Percentiles rank a stretch among this genome's conserved stretches.
These are phyloP conservation scores for Papio anubis DNA, from an alignment of 2,113 vertebrate species.

Conservation along the genomic window DNA sequence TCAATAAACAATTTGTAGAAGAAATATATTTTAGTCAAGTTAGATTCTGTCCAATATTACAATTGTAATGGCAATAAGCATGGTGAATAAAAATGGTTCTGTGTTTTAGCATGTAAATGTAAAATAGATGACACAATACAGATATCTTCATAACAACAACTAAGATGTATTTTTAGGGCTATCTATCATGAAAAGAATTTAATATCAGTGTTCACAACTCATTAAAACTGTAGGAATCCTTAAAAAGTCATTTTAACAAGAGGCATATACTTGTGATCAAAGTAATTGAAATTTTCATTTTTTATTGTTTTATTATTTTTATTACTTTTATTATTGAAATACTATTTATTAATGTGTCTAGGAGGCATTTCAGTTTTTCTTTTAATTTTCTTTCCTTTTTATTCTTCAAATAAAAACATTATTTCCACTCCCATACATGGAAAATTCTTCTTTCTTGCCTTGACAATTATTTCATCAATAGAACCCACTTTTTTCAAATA, in stretches of 20 bases:
- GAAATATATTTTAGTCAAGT: constrained; percentile 24
- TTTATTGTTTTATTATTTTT: too few species aligned
- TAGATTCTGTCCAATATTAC: background rate
- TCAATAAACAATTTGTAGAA: background rate
- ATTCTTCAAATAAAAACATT: background rate
- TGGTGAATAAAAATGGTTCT: background rate
- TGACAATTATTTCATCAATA: background rate
- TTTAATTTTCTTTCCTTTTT: constrained; percentile 3
- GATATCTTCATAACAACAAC: background rate
- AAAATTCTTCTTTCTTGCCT: background rate
- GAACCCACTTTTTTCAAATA: background rate
- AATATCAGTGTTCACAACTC: background rate
- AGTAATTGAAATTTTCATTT: background rate
- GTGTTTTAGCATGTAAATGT: background rate
- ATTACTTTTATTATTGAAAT: background rate
- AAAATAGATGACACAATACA: background rate
- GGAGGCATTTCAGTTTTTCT: background rate
- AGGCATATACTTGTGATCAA: background rate
- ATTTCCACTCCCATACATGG: background rate
- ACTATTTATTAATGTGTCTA: background rate
- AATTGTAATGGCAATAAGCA: background rate
- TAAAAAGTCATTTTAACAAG: background rate
- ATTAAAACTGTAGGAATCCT: background rate
- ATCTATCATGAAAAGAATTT: background rate
- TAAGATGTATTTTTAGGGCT: background rate